phyloP scores from a whole-genome alignment of 1,140 invertebrate species.

The Eulimnadia texana region DNA sequence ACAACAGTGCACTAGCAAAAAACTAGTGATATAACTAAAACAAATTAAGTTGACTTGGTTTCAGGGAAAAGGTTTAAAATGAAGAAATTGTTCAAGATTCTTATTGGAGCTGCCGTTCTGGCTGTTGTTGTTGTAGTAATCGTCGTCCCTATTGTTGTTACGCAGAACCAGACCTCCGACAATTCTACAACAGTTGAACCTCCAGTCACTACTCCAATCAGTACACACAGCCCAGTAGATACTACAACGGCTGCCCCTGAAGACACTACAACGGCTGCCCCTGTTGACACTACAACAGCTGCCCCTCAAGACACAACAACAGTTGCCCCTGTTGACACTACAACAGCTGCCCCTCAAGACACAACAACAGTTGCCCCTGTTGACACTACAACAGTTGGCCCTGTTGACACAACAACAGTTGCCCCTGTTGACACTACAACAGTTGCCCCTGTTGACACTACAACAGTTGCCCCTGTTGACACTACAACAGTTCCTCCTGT shows the following conservation, averaged over 20 bases:
- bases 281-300: background rate
- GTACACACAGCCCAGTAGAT: background rate
- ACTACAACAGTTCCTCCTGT: background rate
- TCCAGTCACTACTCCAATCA: background rate
- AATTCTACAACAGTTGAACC: background rate
- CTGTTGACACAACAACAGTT: background rate
- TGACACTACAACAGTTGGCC: background rate
- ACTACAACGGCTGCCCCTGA: background rate
- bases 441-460: background rate
- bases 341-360: background rate
- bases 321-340: background rate
- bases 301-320: background rate
- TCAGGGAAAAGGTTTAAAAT: too few relatives aligned
- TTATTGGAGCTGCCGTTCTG: background rate
- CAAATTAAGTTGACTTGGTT: too few relatives aligned
- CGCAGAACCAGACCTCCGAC: background rate
- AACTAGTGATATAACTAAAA: too few relatives aligned
- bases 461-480: background rate
- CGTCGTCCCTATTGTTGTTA: background rate
- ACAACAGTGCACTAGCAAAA: background rate
- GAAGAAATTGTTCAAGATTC: background rate
- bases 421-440: background rate
- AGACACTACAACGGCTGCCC: background rate
- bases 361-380: background rate
- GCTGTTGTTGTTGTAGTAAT: background rate